Conservation (phyloP, 1,140 invertebrate genomes). For the Neoseiulus cucumeris region DNA sequence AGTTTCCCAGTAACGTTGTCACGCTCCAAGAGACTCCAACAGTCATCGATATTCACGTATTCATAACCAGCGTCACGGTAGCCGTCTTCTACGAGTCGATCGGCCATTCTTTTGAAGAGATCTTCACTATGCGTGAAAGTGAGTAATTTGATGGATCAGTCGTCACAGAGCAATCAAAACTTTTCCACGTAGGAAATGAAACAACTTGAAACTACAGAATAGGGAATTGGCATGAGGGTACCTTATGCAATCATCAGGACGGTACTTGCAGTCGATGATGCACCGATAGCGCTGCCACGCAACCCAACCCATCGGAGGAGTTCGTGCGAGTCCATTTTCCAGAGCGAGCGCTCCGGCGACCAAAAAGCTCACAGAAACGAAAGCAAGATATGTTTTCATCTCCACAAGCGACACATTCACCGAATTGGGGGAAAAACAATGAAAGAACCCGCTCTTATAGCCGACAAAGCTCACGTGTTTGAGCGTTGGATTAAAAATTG, state of each 20-base stretch:
- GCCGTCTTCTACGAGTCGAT: conserved; percentile 65
- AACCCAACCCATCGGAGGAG: conserved; percentile 33
- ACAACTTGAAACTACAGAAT: no score
- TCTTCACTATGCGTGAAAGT: conserved; percentile 43
- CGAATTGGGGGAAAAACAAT: no score
- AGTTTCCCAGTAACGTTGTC: conserved; percentile 36
- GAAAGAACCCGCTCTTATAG: no score
- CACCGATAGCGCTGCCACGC: conserved; percentile 31
- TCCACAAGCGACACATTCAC: no score
- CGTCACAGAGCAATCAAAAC: no score
- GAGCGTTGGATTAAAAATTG: no score
- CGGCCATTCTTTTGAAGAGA: conserved; percentile 75
- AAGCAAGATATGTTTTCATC: not conserved
- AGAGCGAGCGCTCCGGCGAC: conserved; percentile 12
- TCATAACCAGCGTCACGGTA: conserved; percentile 73
- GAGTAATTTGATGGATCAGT: no score
- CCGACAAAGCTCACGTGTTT: no score
- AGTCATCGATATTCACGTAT: conserved; percentile 86
- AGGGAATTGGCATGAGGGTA: conserved; percentile 6
- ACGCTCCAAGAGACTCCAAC: conserved; percentile 67
- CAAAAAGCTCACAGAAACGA: not conserved
- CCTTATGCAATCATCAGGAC: conserved; percentile 24
- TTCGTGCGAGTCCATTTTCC: conserved; percentile 25
- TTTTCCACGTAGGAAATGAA: no score
- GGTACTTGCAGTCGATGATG: conserved; percentile 27